Evolutionary conservation across 2,888 invertebrate genomes (phyloP).

Genomic region (Yponomeuta sedellus): DNA sequence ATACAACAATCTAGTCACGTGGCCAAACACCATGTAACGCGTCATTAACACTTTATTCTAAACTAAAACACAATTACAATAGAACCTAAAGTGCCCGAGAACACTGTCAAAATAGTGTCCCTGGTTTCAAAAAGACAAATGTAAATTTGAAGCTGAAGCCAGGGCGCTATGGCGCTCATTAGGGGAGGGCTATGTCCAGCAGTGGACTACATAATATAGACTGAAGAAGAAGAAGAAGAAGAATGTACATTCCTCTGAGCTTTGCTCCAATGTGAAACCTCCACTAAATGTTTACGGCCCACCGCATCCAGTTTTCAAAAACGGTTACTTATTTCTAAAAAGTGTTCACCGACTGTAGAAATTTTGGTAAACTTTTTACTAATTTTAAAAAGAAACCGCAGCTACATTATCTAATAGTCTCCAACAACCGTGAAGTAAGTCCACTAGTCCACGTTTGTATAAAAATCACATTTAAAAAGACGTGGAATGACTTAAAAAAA

Average conservation of each 20-base stretch:
- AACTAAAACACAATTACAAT: neutral
- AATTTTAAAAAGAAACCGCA: slow-evolving; percentile 14
- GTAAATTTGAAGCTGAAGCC: neutral
- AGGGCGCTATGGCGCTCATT: no score
- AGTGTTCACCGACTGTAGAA: neutral
- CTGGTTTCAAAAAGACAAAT: neutral
- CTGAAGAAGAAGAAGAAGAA: no score
- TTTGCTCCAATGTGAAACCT: slow-evolving; percentile 19
- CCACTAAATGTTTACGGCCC: slow-evolving; percentile 37
- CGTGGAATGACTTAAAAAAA: slow-evolving; percentile 8
- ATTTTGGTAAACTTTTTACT: slow-evolving; percentile 23
- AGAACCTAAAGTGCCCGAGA: neutral
- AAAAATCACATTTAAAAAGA: slow-evolving; percentile 29
- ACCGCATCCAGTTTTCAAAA: slow-evolving; percentile 23
- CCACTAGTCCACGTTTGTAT: slow-evolving; percentile 34
- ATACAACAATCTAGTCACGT: neutral
- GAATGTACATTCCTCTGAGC: slow-evolving; percentile 18
- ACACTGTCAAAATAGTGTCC: neutral
- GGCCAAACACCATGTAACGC: neutral
- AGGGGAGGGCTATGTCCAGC: no score
- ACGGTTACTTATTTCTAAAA: neutral
- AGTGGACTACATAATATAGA: no score
- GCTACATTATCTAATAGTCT: slow-evolving; percentile 28
- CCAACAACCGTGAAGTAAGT: slow-evolving; percentile 30
- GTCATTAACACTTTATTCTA: neutral